Evolutionary conservation across 2,888 invertebrate genomes (phyloP).

Genomic region (Leptinotarsa haldemani): DNA sequence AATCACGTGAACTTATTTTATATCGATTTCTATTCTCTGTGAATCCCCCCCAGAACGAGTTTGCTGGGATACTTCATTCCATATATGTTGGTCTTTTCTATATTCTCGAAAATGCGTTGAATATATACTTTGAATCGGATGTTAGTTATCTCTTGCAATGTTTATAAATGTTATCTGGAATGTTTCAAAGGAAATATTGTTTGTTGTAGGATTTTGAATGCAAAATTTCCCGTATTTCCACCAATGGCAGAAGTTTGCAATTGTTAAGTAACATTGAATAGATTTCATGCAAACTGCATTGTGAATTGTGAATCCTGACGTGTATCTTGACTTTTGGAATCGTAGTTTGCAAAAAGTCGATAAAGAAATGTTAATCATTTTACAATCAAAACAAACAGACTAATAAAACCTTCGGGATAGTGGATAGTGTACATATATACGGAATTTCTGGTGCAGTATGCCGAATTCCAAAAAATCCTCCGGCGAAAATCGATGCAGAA

Average conservation of each 20-base stretch:
- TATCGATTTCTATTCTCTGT: background rate
- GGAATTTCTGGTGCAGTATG: background rate
- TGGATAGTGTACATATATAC: background rate
- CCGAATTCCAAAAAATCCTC: background rate
- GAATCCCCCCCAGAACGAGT: background rate
- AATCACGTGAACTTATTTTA: no score
- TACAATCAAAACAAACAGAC: background rate
- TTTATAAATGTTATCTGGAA: background rate
- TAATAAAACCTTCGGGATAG: background rate
- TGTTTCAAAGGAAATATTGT: background rate
- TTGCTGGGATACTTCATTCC: background rate
- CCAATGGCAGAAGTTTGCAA: background rate
- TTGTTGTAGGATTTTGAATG: background rate
- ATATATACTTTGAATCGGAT: background rate
- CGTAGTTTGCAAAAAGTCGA: background rate
- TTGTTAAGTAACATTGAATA: slow-evolving; percentile 1
- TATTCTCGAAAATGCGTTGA: background rate
- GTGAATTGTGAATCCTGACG: background rate
- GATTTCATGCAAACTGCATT: background rate
- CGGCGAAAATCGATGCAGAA: background rate
- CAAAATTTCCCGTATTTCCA: background rate
- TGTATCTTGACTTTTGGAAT: background rate
- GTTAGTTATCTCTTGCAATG: background rate
- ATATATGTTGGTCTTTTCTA: background rate
- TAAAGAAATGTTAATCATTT: background rate